Conservation (phyloP, 2,113 vertebrate genomes). For the Phalacrocorax aristotelis region DNA sequence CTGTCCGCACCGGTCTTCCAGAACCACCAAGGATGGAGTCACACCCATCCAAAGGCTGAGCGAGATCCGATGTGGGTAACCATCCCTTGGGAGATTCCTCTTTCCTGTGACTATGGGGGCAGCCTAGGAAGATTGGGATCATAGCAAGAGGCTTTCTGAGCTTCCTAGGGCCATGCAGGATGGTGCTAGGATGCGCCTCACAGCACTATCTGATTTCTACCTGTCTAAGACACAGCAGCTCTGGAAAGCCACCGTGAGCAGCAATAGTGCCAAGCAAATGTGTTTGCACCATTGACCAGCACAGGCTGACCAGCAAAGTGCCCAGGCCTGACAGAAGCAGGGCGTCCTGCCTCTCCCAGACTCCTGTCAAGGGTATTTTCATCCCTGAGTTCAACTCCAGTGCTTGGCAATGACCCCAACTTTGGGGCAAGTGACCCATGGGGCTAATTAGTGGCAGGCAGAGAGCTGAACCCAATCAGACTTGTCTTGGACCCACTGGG, state of each 20-base stretch:
- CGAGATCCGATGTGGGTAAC: neutral
- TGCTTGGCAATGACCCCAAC: neutral
- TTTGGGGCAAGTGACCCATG: neutral
- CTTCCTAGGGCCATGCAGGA: neutral
- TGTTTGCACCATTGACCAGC: neutral
- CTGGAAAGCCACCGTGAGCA: neutral
- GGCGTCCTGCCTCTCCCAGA: neutral
- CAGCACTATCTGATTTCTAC: neutral
- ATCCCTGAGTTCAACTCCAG: neutral
- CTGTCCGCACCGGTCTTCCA: accelerated
- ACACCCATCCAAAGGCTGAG: neutral
- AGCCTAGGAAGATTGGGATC: neutral
- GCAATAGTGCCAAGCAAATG: accelerated
- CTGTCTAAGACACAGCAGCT: neutral
- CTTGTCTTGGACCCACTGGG: neutral
- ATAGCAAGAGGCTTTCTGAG: neutral
- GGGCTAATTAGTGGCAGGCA: neutral
- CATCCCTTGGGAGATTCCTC: neutral
- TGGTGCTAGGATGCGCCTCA: neutral
- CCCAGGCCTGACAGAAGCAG: neutral
- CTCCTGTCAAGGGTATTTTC: neutral
- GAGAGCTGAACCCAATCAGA: neutral
- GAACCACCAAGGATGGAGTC: neutral
- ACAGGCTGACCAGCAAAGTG: neutral
- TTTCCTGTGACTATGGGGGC: neutral